Base-by-base conservation (phyloP, 1,140 invertebrate species). In the Drosophila bipectinata region DNA sequence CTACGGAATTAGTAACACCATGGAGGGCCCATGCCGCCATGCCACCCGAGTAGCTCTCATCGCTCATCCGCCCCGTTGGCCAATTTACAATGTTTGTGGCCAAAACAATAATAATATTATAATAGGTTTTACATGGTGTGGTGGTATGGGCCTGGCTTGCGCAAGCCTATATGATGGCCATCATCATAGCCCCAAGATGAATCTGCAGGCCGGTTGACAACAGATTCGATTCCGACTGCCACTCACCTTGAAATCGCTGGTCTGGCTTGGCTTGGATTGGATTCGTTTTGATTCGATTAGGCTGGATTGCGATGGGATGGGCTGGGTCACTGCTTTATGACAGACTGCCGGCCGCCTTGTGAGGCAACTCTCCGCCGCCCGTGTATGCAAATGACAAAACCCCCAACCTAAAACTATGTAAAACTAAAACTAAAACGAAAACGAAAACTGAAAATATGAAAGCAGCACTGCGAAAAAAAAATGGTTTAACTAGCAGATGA, bases 341-440 rank as follows among this genome's bases (percentile, higher is more conserved):
- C 69, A 75, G 72, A 75, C 72, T 54, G 48, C 53, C 30, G 41
- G 72, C 72, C 72, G 68, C 37, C 28, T 32, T 30, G 21, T 71
- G 67, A 69, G 24, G 67, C 67, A 71, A 71, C 26, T 0, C 47
- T 34, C 21, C 24, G 57, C 44, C 41, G 37, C 67, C 30, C 66
- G 66, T 61, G 57, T 72, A 73, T 73, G 71, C 71, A 73, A 73
- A 73, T 73, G 41, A 41, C 53, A 63, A 45, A 37, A 56, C 34
- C 47, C 47, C 9, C 18, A 32, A 41, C 7, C 30, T 4, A 48
- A 67, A 52, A 34, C 32, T 9, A 37, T 37, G 34, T 37, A 64
- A 57, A 57, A 58, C 55, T 21, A 18, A 48, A 58, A 34, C 55
- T 21, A 18, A 48, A 58, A 34, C 18, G 9, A 30, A 57, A 58